Percentiles rank a stretch among this genome's conserved stretches.
These are phyloP conservation scores for Laspeyria flexula DNA, from an alignment of 2,888 invertebrate genomes.

Conservation along the genomic window DNA sequence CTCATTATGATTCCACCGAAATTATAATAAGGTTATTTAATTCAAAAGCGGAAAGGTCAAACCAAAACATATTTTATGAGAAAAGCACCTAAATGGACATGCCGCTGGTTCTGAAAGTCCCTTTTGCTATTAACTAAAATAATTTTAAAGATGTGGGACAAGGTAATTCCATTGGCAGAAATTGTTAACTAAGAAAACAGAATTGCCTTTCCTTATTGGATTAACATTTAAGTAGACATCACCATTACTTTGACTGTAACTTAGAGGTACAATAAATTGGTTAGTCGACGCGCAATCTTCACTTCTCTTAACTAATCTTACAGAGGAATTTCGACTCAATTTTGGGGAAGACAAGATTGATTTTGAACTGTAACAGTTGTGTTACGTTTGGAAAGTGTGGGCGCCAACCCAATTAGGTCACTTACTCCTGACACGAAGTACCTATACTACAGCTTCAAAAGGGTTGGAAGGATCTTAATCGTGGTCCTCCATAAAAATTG, in stretches of 20 bases:
- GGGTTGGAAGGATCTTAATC: constrained; percentile 33
- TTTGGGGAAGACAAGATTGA: constrained; percentile 21
- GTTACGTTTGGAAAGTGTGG: constrained; percentile 46
- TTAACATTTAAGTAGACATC: constrained; percentile 57
- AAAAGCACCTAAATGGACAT: not conserved
- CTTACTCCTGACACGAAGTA: constrained; percentile 52
- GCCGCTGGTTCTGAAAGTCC: constrained; percentile 2
- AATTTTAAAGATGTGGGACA: constrained; percentile 27
- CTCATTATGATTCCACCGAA: constrained; percentile 3
- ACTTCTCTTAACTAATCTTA: constrained; percentile 21
- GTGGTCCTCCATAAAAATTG: constrained; percentile 10
- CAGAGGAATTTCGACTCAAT: constrained; percentile 36
- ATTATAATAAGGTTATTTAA: constrained; percentile 8
- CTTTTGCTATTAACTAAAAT: constrained; percentile 16
- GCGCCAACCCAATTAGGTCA: constrained; percentile 60
- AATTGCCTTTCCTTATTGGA: constrained; percentile 58
- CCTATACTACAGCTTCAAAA: constrained; percentile 30
- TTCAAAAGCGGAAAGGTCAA: constrained; percentile 7
- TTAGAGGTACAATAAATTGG: constrained; percentile 60
- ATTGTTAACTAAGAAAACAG: constrained; percentile 53
- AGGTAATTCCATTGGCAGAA: constrained; percentile 38
- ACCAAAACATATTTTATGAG: constrained; percentile 9
- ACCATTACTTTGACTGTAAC: constrained; percentile 56
- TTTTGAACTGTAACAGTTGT: constrained; percentile 18
- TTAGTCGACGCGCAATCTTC: constrained; percentile 52